Conservation (phyloP, 2,797 vertebrate species). For the Pangasius larnaudii region DNA sequence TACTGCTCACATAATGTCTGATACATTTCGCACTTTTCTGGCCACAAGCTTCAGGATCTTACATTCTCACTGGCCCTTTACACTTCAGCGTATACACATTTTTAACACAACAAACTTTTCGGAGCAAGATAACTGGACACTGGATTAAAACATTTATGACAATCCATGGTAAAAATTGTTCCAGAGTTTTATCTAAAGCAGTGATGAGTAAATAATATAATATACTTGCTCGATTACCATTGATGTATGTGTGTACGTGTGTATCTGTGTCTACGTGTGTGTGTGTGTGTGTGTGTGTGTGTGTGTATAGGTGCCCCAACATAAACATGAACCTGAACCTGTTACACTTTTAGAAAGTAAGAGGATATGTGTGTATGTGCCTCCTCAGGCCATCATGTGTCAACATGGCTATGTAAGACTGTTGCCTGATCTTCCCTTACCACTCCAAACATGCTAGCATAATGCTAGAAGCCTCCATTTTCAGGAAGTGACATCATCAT, state of each 20-base stretch:
- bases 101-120: not conserved
- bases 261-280: not conserved
- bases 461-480: not conserved
- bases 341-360: conserved; percentile 19
- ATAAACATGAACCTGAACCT: not conserved
- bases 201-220: too few relatives aligned
- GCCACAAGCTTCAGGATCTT: not conserved
- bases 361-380: not conserved
- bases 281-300: not conserved
- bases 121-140: not conserved
- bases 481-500: not conserved
- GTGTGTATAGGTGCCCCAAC: not conserved
- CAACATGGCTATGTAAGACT: not conserved
- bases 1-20: not conserved
- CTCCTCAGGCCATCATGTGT: not conserved
- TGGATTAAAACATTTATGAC: not conserved
- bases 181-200: not conserved
- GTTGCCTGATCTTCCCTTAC: not conserved
- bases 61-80: not conserved
- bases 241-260: not conserved
- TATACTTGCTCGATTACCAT: too few relatives aligned
- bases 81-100: not conserved
- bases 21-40: not conserved
- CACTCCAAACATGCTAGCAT: not conserved
- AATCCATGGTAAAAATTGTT: not conserved